A percentile compares a stretch with the other conserved stretches of the same genome.
Evolutionary conservation across 2,797 vertebrate genomes (phyloP).

Genomic region (Hydrophis major): DNA sequence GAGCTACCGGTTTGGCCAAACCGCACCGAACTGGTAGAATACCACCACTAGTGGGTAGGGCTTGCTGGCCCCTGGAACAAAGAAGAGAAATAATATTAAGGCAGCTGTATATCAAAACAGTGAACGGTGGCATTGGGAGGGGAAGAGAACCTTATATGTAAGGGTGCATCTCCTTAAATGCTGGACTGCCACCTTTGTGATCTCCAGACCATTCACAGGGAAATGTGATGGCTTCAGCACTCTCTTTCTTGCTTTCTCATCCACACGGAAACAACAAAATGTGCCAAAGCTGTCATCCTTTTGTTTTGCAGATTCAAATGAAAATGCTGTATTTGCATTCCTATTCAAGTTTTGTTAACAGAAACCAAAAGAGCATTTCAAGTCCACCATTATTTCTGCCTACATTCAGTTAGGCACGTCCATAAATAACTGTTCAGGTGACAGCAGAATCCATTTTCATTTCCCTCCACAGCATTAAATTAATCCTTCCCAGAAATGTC

Average conservation of each 20-base stretch:
- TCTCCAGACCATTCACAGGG: rapidly evolving
- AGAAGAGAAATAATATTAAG: neutral
- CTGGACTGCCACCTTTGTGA: neutral
- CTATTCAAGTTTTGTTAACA: constrained; percentile 1
- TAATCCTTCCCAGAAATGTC: constrained; percentile 54
- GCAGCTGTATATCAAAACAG: neutral
- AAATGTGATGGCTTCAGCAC: constrained; percentile 34
- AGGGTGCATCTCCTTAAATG: neutral
- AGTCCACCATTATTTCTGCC: constrained; percentile 8
- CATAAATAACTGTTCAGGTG: constrained; percentile 6
- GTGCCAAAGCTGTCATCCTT: constrained; percentile 22
- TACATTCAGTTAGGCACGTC: neutral
- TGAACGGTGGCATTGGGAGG: neutral
- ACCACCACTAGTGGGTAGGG: too few relatives aligned
- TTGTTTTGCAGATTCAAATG: neutral
- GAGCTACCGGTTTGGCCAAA: too few relatives aligned
- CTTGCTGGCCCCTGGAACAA: neutral
- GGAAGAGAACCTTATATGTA: neutral
- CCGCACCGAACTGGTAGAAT: too few relatives aligned
- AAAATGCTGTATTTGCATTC: neutral
- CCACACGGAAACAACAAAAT: constrained; percentile 35
- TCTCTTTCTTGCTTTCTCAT: neutral
- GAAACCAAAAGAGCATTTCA: neutral
- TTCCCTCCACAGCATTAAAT: constrained; percentile 40
- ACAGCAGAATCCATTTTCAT: neutral